These are phyloP conservation scores for Morinoia aosen DNA, from an alignment of 2,888 invertebrate genomes.

Conservation along the genomic window DNA sequence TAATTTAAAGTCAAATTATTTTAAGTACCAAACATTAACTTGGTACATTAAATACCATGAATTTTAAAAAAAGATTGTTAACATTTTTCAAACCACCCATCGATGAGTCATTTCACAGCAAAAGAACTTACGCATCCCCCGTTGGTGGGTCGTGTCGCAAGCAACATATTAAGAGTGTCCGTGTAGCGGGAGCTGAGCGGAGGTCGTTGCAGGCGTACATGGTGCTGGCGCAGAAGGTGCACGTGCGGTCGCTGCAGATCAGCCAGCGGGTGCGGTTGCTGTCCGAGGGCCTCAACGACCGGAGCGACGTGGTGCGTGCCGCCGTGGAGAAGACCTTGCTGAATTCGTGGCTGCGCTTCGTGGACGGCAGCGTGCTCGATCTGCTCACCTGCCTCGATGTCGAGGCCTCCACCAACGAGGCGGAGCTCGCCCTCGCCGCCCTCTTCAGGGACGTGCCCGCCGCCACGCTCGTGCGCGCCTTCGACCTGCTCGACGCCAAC, in stretches of 20 bases:
- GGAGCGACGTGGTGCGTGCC: slow-evolving; percentile 73
- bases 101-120: too few species aligned
- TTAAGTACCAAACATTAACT: not conserved
- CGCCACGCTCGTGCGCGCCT: slow-evolving; percentile 72
- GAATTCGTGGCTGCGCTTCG: slow-evolving; percentile 83
- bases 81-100: too few species aligned
- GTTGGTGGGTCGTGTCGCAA: too few species aligned
- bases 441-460: slow-evolving; percentile 71
- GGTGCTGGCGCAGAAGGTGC: slow-evolving; percentile 75
- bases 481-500: slow-evolving; percentile 72
- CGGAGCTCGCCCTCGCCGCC: slow-evolving; percentile 61
- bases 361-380: slow-evolving; percentile 80
- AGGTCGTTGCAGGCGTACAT: slow-evolving; percentile 73
- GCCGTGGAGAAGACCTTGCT: slow-evolving; percentile 72
- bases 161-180: too few species aligned
- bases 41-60: too few species aligned
- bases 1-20: not conserved
- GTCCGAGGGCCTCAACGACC: slow-evolving; percentile 78
- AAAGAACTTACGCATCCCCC: too few species aligned
- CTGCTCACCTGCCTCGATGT: slow-evolving; percentile 83
- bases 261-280: slow-evolving; percentile 78
- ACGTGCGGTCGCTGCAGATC: slow-evolving; percentile 77
- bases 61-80: not conserved
- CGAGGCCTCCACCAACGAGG: slow-evolving; percentile 77
- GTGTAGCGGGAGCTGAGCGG: not conserved